Evolutionary conservation across 2,888 invertebrate genomes (phyloP).

Genomic region (Drosophila sordidula): DNA sequence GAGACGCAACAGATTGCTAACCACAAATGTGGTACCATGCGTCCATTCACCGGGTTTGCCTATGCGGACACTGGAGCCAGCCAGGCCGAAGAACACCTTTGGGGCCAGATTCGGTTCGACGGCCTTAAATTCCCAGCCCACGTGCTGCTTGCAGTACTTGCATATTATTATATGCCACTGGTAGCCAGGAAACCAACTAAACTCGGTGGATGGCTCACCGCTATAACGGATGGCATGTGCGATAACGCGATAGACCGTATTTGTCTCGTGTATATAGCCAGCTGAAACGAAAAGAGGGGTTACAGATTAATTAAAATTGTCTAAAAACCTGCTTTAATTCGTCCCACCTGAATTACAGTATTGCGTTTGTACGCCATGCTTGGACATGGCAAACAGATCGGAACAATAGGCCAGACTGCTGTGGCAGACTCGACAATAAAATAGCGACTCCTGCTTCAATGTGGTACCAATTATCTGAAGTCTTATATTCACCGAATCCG

Average conservation of each 20-base stretch:
- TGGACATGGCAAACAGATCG: slow-evolving; percentile 92
- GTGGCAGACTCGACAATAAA: slow-evolving; percentile 87
- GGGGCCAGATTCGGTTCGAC: slow-evolving; percentile 87
- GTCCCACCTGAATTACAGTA: slow-evolving; percentile 90
- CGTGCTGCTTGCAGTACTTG: slow-evolving; percentile 88
- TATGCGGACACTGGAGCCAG: slow-evolving; percentile 86
- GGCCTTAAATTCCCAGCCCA: slow-evolving; percentile 94
- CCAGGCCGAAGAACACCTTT: slow-evolving; percentile 90
- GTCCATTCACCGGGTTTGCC: slow-evolving; percentile 62
- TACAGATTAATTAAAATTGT: neutral
- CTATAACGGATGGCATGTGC: slow-evolving; percentile 86
- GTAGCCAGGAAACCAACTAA: slow-evolving; percentile 95
- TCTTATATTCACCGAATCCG: slow-evolving; percentile 90
- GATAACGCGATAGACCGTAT: slow-evolving; percentile 88
- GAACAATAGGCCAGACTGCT: slow-evolving; percentile 88
- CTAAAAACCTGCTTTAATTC: neutral
- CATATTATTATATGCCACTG: slow-evolving; percentile 93
- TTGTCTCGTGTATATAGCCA: slow-evolving; percentile 92
- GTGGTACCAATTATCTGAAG: slow-evolving; percentile 85
- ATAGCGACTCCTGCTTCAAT: slow-evolving; percentile 85
- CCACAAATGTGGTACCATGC: slow-evolving; percentile 67
- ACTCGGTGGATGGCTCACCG: slow-evolving; percentile 88
- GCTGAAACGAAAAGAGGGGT: slow-evolving; percentile 70
- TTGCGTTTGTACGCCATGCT: slow-evolving; percentile 91
- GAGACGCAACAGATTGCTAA: slow-evolving; percentile 74